These are phyloP conservation scores for Rattus norvegicus DNA, from an alignment of 2,113 vertebrate species.

Conservation along the genomic window GRCr8 NC_086021.1:140489501-140490000, in stretches of 20 bases:
- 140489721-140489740: not conserved
- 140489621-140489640: not conserved
- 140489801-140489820: not conserved
- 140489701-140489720: not conserved
- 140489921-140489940: constrained; percentile 19
- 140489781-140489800: not conserved
- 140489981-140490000: not conserved
- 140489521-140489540: no score
- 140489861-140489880: constrained; percentile 22
- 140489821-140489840: not conserved
- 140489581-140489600: not conserved
- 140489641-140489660: not conserved
- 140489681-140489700: not conserved
- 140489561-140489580: not conserved
- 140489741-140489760: not conserved
- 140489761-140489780: not conserved
- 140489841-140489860: not conserved
- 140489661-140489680: not conserved
- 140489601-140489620: not conserved
- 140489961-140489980: not conserved
- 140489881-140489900: not conserved
- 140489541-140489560: no score
- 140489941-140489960: not conserved
- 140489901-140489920: not conserved
- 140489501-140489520: no score